A percentile compares a stretch with the other conserved stretches of the same genome.
Conservation (phyloP, 2,113 vertebrate genomes). For the Cyanistes caeruleus region DNA sequence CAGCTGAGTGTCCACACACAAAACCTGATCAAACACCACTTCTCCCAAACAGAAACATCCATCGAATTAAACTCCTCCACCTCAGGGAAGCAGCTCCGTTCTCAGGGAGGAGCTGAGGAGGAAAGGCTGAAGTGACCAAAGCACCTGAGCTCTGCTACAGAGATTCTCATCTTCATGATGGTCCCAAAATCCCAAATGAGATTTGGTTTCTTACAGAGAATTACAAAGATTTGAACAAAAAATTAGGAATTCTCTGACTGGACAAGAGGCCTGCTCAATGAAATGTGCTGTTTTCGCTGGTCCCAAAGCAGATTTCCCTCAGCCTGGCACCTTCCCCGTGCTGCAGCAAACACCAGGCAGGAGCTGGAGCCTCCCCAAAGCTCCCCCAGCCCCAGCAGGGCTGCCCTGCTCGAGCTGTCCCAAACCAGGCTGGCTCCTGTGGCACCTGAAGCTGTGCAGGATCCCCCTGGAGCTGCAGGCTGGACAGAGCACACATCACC, state of each 20-base stretch:
- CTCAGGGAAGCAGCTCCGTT: accelerated
- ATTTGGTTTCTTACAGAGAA: not conserved
- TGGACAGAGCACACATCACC: not conserved
- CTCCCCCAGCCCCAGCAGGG: not conserved
- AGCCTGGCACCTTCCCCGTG: not conserved
- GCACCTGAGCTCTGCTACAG: accelerated
- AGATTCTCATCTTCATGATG: accelerated
- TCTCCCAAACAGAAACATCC: accelerated
- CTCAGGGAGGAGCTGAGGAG: accelerated
- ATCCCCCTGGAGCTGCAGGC: accelerated
- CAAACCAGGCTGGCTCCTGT: accelerated
- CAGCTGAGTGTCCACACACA: accelerated
- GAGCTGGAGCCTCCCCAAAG: not conserved
- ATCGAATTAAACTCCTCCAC: accelerated
- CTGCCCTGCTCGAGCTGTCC: not conserved
- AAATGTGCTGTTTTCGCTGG: accelerated
- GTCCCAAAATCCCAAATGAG: accelerated
- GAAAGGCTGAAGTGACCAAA: accelerated
- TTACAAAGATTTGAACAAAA: accelerated
- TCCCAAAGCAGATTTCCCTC: not conserved
- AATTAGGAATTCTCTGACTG: accelerated
- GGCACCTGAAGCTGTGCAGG: not conserved
- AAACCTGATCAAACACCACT: accelerated
- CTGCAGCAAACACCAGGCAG: accelerated
- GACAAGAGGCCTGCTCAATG: accelerated